A percentile compares a stretch with the other conserved stretches of the same genome.
Evolutionary conservation across 2,888 invertebrate genomes (phyloP).

Genomic region (Nemotelus pantherinus): DNA sequence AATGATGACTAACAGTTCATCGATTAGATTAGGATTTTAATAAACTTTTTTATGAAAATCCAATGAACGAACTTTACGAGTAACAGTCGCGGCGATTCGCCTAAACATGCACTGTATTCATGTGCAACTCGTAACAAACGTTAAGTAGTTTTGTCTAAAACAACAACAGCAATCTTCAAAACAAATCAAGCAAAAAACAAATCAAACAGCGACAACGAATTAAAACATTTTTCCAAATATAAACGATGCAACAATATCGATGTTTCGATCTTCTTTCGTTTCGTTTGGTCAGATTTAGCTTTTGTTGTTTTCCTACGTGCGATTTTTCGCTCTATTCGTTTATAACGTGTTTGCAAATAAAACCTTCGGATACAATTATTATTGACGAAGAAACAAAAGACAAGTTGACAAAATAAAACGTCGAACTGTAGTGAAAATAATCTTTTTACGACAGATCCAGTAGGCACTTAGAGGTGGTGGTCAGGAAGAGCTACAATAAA

Average conservation of each 20-base stretch:
- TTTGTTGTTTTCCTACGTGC: background rate
- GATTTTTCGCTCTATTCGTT: background rate
- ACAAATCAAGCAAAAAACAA: background rate
- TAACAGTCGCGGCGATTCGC: conserved; percentile 2
- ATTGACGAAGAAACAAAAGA: conserved; percentile 2
- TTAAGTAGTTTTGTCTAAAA: background rate
- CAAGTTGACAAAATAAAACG: conserved; percentile 7
- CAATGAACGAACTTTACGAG: background rate
- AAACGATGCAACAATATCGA: background rate
- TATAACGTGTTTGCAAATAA: background rate
- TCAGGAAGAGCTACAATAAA: background rate
- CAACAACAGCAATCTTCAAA: background rate
- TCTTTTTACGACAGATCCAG: conserved; percentile 7
- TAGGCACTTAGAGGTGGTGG: background rate
- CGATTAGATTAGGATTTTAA: background rate
- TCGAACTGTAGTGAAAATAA: conserved; percentile 23
- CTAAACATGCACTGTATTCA: background rate
- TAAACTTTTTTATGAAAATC: background rate
- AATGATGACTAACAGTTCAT: background rate
- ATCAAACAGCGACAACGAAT: no score
- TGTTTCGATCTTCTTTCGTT: background rate
- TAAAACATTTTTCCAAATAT: background rate
- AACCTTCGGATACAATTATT: conserved; percentile 3
- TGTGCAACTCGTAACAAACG: background rate
- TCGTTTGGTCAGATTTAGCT: background rate